phyloP scores from a whole-genome alignment of 2,797 vertebrate genomes.

The Ptychobarbus kaznakovi region DNA sequence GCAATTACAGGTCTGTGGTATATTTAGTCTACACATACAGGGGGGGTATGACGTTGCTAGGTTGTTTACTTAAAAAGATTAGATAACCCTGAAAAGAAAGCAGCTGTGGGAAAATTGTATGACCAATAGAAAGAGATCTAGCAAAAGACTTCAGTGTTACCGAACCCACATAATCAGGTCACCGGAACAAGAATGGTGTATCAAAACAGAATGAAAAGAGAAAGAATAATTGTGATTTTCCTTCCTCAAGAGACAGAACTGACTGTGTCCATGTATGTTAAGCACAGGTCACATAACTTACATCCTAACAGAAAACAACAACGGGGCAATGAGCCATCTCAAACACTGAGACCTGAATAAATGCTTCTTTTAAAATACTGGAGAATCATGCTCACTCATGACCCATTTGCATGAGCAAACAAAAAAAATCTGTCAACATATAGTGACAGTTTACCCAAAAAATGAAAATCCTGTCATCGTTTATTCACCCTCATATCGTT shows the following conservation, averaged over 20 bases:
- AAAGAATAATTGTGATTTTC: background rate
- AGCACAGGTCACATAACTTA: background rate
- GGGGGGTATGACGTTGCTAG: slow-evolving; percentile 1
- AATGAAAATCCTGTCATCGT: background rate
- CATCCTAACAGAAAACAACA: background rate
- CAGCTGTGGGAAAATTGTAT: slow-evolving; percentile 4
- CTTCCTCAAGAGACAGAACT: background rate
- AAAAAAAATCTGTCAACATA: background rate
- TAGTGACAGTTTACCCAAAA: background rate
- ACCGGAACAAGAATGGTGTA: background rate
- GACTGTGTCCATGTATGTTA: background rate
- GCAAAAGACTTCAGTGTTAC: background rate
- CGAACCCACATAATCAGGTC: background rate
- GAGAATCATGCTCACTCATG: background rate
- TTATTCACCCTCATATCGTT: background rate
- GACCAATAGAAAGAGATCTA: background rate
- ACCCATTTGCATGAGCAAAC: slow-evolving; percentile 26
- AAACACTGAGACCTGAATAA: background rate
- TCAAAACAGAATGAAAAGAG: background rate
- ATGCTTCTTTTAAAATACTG: background rate
- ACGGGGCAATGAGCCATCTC: background rate
- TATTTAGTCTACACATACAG: slow-evolving; percentile 30
- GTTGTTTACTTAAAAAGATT: slow-evolving; percentile 40
- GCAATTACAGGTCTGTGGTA: slow-evolving; percentile 19
- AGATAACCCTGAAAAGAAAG: slow-evolving; percentile 34